Base-by-base conservation (phyloP, 1,140 invertebrate species). In the Tribolium madens region DNA sequence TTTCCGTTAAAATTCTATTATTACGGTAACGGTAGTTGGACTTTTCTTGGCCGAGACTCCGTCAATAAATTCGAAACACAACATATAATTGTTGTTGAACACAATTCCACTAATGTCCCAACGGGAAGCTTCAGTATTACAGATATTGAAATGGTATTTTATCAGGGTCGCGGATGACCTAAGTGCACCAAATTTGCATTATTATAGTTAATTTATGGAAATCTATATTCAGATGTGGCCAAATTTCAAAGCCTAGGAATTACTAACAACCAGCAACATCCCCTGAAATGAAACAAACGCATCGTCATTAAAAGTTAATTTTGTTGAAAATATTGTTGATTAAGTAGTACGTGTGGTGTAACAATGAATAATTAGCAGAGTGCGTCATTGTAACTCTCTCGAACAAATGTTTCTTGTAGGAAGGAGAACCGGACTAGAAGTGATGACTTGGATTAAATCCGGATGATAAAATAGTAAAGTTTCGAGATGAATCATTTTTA, bases 91-190 rank as follows among this genome's bases (percentile, higher is more conserved):
- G 53, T 60, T 26, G n/a, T n/a, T n/a, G n/a, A n/a, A n/a, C n/a
- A n/a, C n/a, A 60, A 60, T 60, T 60, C 21, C 21, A 6, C 10
- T 18, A 2, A 14, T n/a, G 13, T 64, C 14, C 26, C 57, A n/a
- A 10, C 31, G 21, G 57, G 57, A 64, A 14, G 18, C 52, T 57
- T 57, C 14, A 14, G 52, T 21, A 21, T 57, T 64, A 64, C 26
- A 64, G 57, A 64, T 64, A 64, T 64, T 64, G 57, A 64, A 64
- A 64, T 64, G 57, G 9, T 31, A 26, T 64, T 57, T 57, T 64
- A 64, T 33, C 57, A 64, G 26, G 57, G 57, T 64, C 26, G n/a
- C 17, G 57, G 57, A 64, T 64, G 57, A 33, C 21, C 57, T 33
- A 12, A 33, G 57, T 64, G 57, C 57, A 64, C 57, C 26, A 13